Evolutionary conservation across 2,113 vertebrate genomes (phyloP), one percentile per base, ranked within the genome.

Genomic region (Girardinichthys multiradiatus): DNA sequence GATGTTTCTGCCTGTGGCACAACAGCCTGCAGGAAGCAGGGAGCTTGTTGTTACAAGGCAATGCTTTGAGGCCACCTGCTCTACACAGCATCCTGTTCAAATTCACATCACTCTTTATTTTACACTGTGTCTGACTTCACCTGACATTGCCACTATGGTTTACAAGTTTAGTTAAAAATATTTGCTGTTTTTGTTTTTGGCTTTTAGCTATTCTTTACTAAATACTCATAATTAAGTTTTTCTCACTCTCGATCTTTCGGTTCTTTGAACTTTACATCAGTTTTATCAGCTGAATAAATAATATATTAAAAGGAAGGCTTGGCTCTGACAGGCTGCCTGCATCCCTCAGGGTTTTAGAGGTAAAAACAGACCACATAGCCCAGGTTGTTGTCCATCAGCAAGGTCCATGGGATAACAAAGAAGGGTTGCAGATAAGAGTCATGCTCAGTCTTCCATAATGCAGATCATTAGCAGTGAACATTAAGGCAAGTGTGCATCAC

Each of bases 291-390:
- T 59, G 29, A 79, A 87, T 92, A 79, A 91, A 89, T 89, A 88
- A 88, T 88, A 86, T 79, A 91, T 87, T 83, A 90, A 83, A 63
- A 71, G 74, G 71, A 67, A 75, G 68, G 71, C 69, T 85, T 68
- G 76, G 63, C 76, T 78, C 78, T 83, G 86, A 78, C 70, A 80
- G 72, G 68, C 76, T 82, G 67, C 79, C 73, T 86, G 79, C 76
- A 76, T 76, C 30, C 79, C 77, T 80, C 60, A 15, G 70, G 80
- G 54, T 77, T 78, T 58, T 69, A 26, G 57, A 13, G 70, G 72
- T 71, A 74, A 72, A 74, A 72, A 64, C 57, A 68, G 58, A 86
- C 79, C 66, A 54, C 8, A 76, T 17, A 83, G 86, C 74, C 64
- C 74, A 30, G 81, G 73, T 77, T 69, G 63, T 59, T 65, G 26